Conservation (phyloP, 2,888 invertebrate species). For the Iphiclides podalirius region DNA sequence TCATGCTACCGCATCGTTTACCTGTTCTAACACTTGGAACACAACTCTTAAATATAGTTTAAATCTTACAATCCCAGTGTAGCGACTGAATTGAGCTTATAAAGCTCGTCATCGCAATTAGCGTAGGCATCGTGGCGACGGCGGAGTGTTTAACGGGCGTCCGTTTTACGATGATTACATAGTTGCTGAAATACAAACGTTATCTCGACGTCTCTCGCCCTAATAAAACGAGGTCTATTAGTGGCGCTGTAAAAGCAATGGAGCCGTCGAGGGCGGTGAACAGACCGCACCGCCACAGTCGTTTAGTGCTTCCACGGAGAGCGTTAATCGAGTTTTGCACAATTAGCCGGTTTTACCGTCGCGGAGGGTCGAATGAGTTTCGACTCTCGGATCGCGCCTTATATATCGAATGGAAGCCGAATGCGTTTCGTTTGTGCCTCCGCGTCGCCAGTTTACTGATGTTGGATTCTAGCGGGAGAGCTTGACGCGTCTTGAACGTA, state of each 20-base stretch:
- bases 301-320: conserved; percentile 59
- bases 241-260: conserved; percentile 63
- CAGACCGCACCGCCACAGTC: conserved; percentile 42
- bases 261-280: conserved; percentile 53
- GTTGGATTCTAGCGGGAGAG: too few relatives aligned
- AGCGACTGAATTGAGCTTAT: conserved; percentile 28
- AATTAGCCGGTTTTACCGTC: conserved; percentile 68
- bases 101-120: conserved; percentile 28
- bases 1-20: too few relatives aligned
- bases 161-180: conserved; percentile 61
- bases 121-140: conserved; percentile 31
- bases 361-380: too few relatives aligned
- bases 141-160: conserved; percentile 35
- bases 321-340: conserved; percentile 75
- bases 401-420: too few relatives aligned
- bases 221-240: conserved; percentile 69
- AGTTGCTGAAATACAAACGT: conserved; percentile 56
- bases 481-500: too few relatives aligned
- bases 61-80: too few relatives aligned
- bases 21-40: too few relatives aligned
- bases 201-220: conserved; percentile 52
- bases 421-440: too few relatives aligned
- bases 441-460: too few relatives aligned
- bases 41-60: too few relatives aligned
- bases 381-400: too few relatives aligned